phyloP scores from a whole-genome alignment of 2,888 invertebrate genomes.

The Parasteatoda lunata region DNA sequence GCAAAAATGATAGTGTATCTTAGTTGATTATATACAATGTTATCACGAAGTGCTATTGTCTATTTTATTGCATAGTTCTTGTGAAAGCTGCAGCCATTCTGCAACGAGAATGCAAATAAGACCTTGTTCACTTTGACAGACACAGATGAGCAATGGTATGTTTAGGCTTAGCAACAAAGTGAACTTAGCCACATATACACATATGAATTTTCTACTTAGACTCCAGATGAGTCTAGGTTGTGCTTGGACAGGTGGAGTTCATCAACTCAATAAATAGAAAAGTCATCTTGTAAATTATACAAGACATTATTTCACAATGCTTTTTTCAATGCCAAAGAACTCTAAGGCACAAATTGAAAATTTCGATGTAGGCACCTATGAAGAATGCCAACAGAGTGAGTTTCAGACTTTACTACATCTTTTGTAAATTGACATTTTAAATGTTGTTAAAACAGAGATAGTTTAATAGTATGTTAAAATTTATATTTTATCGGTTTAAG shows the following conservation, averaged over 20 bases:
- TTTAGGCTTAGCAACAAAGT: slow-evolving; percentile 69
- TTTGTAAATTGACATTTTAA: background rate
- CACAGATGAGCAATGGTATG: slow-evolving; percentile 69
- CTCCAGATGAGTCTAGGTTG: slow-evolving; percentile 65
- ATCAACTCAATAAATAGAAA: slow-evolving; percentile 61
- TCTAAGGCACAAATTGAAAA: slow-evolving; percentile 13
- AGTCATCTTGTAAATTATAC: slow-evolving; percentile 37
- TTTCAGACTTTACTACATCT: background rate
- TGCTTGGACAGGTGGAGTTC: slow-evolving; percentile 69
- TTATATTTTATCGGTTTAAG: too few relatives aligned
- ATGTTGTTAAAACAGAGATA: background rate
- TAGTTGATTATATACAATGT: slow-evolving; percentile 46
- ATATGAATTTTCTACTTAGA: slow-evolving; percentile 65
- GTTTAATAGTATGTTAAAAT: too few relatives aligned
- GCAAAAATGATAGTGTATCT: slow-evolving; percentile 31
- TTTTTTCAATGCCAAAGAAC: slow-evolving; percentile 21
- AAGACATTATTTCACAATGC: slow-evolving; percentile 37
- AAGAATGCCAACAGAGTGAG: background rate
- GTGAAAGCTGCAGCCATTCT: slow-evolving; percentile 41
- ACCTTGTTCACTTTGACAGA: slow-evolving; percentile 68
- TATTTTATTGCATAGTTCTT: slow-evolving; percentile 53
- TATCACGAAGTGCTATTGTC: slow-evolving; percentile 42
- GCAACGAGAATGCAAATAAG: slow-evolving; percentile 55
- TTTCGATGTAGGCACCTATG: background rate
- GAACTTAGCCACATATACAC: slow-evolving; percentile 68